Conservation (phyloP, 2,888 invertebrate species). For the Thumatha senex region DNA sequence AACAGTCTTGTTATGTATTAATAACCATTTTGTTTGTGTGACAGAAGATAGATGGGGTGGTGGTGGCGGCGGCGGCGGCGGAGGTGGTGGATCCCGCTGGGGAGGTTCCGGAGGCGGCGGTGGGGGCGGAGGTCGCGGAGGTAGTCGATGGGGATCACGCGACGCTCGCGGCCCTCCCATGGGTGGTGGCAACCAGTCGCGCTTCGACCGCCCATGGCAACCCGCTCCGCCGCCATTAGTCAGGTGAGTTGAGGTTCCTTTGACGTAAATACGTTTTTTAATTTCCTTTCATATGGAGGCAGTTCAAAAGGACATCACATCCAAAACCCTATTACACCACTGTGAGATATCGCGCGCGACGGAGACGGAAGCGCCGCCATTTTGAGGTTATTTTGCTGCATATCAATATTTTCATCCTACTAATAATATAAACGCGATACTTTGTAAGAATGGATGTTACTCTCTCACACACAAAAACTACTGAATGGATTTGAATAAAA, state of each 20-base stretch:
- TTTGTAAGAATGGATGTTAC: too few relatives aligned
- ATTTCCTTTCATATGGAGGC: neutral
- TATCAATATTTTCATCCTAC: too few relatives aligned
- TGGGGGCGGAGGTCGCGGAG: conserved; percentile 47
- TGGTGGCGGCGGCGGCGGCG: conserved; percentile 27
- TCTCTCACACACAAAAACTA: too few relatives aligned
- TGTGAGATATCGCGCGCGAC: neutral
- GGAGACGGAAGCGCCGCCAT: too few relatives aligned
- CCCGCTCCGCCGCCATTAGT: conserved; percentile 1
- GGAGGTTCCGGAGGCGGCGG: conserved; percentile 17
- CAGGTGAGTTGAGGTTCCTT: neutral
- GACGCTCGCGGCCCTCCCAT: conserved; percentile 27
- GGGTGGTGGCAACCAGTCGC: conserved; percentile 23
- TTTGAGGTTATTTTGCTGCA: too few relatives aligned
- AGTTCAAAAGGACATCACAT: too few relatives aligned
- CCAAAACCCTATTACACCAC: neutral
- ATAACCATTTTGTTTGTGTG: too few relatives aligned
- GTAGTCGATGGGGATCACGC: conserved; percentile 46
- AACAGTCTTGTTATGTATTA: too few relatives aligned
- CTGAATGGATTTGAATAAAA: too few relatives aligned
- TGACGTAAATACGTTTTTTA: too few relatives aligned
- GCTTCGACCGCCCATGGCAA: conserved; percentile 46
- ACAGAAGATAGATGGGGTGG: conserved; percentile 65
- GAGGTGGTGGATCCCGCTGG: conserved; percentile 19
- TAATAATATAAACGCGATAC: too few relatives aligned